Percentiles rank a stretch among this genome's conserved stretches.
phyloP scores from a whole-genome alignment of 53 echinoderm and acorn worm genomes.

The Holothuria leucospilota region DNA sequence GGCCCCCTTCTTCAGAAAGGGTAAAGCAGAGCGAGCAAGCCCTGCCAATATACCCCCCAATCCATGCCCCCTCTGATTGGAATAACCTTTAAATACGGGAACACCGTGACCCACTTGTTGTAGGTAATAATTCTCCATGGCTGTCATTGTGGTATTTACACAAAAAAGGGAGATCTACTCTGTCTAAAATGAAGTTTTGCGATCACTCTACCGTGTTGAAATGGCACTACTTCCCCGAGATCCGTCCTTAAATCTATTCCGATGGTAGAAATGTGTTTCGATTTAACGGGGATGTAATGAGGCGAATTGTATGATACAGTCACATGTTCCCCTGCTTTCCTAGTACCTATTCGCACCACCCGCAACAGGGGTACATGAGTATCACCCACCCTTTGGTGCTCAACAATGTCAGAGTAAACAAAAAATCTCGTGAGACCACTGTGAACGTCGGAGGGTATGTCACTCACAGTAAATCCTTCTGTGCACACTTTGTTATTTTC shows the following conservation, averaged over 20 bases:
- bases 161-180: neutral
- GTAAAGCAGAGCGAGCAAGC: slow-evolving; percentile 19
- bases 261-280: neutral
- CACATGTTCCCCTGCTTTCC: neutral
- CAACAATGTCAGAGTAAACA: slow-evolving; percentile 10
- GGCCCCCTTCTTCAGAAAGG: too few relatives aligned
- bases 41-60: neutral
- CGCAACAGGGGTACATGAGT: neutral
- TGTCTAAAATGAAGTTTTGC: too few relatives aligned
- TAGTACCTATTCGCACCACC: neutral
- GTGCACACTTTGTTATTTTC: neutral
- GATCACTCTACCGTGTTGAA: neutral
- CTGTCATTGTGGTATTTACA: neutral
- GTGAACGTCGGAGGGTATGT: neutral
- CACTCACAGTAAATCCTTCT: slow-evolving; percentile 13
- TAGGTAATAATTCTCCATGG: slow-evolving; percentile 3
- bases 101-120: slow-evolving; percentile 7
- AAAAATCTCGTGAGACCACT: neutral
- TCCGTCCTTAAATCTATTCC: neutral
- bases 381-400: neutral
- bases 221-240: neutral
- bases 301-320: neutral
- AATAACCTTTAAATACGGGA: neutral
- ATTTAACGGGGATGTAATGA: neutral
- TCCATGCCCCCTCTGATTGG: slow-evolving; percentile 40